Percentiles rank a stretch among this genome's conserved stretches.
Evolutionary conservation across 2,888 invertebrate genomes (phyloP).

Genomic region (Phaedon cochleariae): DNA sequence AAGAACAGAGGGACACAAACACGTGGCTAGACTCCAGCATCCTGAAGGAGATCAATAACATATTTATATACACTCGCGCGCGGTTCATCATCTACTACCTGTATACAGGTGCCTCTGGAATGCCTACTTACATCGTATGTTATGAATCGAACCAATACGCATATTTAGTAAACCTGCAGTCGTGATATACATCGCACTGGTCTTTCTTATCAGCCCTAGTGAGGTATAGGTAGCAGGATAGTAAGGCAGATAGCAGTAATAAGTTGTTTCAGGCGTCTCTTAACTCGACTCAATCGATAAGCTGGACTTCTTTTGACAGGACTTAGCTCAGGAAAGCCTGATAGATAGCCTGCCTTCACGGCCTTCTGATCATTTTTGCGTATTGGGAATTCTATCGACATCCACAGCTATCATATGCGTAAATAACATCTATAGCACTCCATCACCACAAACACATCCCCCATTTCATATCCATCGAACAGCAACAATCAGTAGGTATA

Average conservation of each 20-base stretch:
- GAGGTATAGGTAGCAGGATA: neutral
- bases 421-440: constrained; percentile 45
- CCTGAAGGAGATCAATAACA: constrained; percentile 58
- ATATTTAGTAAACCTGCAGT: constrained; percentile 41
- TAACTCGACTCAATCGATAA: constrained; percentile 20
- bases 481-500: constrained; percentile 36
- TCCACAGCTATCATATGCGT: neutral
- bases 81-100: constrained; percentile 49
- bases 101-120: constrained; percentile 34
- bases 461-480: constrained; percentile 32
- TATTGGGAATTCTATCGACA: neutral
- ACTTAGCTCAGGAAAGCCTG: constrained; percentile 17
- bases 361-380: neutral
- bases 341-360: constrained; percentile 7
- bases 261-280: neutral
- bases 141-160: constrained; percentile 55
- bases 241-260: too few relatives aligned
- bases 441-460: constrained; percentile 46
- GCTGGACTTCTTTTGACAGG: constrained; percentile 16
- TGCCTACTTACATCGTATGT: constrained; percentile 57
- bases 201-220: constrained; percentile 16
- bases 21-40: constrained; percentile 58
- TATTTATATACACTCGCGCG: constrained; percentile 52
- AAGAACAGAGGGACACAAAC: constrained; percentile 58
- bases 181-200: constrained; percentile 33